Evolutionary conservation across 2,797 vertebrate species (phyloP).

Genomic region (Gambusia yucatana): DNA sequence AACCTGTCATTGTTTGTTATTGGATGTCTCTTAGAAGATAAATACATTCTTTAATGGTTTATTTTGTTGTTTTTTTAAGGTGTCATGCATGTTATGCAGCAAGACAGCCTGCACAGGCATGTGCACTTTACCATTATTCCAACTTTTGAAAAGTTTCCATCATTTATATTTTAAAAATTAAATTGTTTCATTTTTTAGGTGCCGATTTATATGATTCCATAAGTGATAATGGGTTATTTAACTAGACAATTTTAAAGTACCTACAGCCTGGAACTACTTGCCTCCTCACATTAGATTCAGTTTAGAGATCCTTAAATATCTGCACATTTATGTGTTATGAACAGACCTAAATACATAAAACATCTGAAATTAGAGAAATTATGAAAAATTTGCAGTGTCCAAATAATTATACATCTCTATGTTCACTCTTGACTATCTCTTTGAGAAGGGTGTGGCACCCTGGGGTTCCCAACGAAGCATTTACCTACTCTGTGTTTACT

Average conservation of each 20-base stretch:
- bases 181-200: neutral
- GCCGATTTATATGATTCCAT: neutral
- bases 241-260: neutral
- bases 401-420: slow-evolving; percentile 24
- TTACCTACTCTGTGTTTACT: slow-evolving; percentile 54
- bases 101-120: neutral
- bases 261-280: neutral
- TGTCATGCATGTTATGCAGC: neutral
- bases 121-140: neutral
- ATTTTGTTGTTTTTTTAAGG: no score
- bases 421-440: slow-evolving; percentile 45
- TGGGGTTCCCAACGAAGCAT: slow-evolving; percentile 56
- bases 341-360: neutral
- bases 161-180: neutral
- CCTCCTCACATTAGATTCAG: neutral
- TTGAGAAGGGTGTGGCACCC: slow-evolving; percentile 45
- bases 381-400: neutral
- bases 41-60: neutral
- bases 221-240: neutral
- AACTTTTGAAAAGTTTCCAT: neutral
- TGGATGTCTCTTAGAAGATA: neutral
- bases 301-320: neutral
- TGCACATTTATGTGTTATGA: neutral
- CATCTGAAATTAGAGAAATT: slow-evolving; percentile 3
- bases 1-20: neutral